Conservation (phyloP, 1,140 invertebrate genomes). For the Ganaspis sp. region DNA sequence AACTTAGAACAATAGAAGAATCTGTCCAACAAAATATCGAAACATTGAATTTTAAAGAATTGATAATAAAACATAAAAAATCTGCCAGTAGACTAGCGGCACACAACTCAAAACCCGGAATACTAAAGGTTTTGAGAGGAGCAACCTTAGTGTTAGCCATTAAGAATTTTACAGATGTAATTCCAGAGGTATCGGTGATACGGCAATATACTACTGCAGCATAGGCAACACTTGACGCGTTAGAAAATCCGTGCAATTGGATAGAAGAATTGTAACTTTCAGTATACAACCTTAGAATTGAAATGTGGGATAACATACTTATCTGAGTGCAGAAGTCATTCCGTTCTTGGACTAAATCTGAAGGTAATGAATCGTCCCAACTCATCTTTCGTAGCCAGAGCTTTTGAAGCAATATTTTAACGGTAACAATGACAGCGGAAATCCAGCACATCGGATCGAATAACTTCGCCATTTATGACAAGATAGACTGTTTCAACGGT, state of each 20-base stretch:
- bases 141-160: not conserved
- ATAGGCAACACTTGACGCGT: not conserved
- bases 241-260: not conserved
- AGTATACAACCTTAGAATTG: not conserved
- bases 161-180: not conserved
- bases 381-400: slow-evolving; percentile 61
- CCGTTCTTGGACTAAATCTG: slow-evolving; percentile 47
- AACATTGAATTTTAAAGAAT: too few relatives aligned
- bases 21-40: slow-evolving; percentile 50
- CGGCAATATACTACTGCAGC: not conserved
- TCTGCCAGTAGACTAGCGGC: too few relatives aligned
- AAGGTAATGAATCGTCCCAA: slow-evolving; percentile 68
- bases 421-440: slow-evolving; percentile 61
- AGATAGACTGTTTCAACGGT: slow-evolving; percentile 49
- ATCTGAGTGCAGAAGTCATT: slow-evolving; percentile 26
- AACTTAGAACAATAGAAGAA: slow-evolving; percentile 45
- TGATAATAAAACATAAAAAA: too few relatives aligned
- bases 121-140: not conserved
- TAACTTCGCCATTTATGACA: slow-evolving; percentile 56
- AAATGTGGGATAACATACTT: not conserved
- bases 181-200: not conserved
- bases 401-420: slow-evolving; percentile 73
- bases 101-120: not conserved
- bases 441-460: slow-evolving; percentile 62
- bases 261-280: not conserved